Percentiles rank a stretch among this genome's conserved stretches.
Evolutionary conservation across 2,113 vertebrate species (phyloP).

Genomic region (Bubo scandiacus): DNA sequence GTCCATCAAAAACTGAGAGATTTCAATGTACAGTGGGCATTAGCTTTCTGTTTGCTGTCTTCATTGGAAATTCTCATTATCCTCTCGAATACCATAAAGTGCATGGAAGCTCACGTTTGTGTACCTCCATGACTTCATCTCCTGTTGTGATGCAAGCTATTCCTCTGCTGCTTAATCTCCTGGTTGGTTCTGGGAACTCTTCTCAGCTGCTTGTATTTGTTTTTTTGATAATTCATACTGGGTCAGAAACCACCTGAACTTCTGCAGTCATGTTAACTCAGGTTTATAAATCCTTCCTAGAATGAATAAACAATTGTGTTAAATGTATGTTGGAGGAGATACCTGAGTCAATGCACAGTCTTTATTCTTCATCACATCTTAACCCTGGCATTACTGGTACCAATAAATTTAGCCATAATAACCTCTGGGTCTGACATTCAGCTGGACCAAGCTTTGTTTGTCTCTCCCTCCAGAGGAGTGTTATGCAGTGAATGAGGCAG

Average conservation of each 20-base stretch:
- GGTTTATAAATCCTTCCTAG: background rate
- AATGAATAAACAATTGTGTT: background rate
- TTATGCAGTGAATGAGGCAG: background rate
- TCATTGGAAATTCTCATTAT: background rate
- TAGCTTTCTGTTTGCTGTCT: background rate
- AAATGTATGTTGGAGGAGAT: background rate
- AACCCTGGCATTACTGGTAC: background rate
- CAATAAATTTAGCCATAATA: background rate
- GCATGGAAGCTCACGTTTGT: background rate
- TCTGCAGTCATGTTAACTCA: background rate
- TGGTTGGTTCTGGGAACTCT: background rate
- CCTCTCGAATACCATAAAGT: background rate
- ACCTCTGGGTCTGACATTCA: background rate
- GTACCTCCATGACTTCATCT: background rate
- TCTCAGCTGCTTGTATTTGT: background rate
- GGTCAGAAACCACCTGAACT: background rate
- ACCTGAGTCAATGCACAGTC: background rate
- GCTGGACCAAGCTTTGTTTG: background rate
- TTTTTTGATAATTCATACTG: background rate
- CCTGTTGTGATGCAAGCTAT: background rate
- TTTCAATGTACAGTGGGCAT: background rate
- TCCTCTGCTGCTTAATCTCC: background rate
- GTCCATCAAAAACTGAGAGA: background rate
- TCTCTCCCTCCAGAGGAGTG: background rate
- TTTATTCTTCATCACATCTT: background rate